Evolutionary conservation across 2,888 invertebrate species (phyloP), one percentile per base, ranked within the genome.

Genomic region (Diogma glabrata): DNA sequence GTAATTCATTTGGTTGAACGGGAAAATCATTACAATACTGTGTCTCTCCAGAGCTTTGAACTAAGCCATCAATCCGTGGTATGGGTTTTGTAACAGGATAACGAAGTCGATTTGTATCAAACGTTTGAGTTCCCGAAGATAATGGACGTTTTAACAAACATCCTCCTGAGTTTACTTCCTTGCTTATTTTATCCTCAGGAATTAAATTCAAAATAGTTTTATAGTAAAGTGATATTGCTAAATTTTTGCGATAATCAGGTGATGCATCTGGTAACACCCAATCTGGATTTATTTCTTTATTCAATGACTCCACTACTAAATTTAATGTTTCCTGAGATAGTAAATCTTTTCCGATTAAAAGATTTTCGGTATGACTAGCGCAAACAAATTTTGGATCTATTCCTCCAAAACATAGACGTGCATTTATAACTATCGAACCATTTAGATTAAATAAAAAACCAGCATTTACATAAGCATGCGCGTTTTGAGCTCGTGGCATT

Each of bases 391-490:
- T 48, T n/a, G 20, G 64, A 51, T 65, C 68, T 26, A 84, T 80
- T 24, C 75, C 75, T 2, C 81, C 81, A 59, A 70, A 81, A 7
- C 78, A 74, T 9, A 83, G 72, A 20, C 65, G 69, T 0, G 77
- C 75, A 4, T n/a, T 24, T 30, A 26, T 12, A 17, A 52, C 28
- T 33, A 52, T 61, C 16, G 43, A 38, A 12, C 26, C 17, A 19
- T 19, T 30, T 7, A 14, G 30, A 63, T 77, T 75, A 43, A 86
- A 56, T 3, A 78, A 66, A 61, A 87, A 86, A 2, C 81, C 87
- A 0, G 84, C 84, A 62, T 87, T 87, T 0, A 88, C 79, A 54
- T 82, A 78, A 0, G 87, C 86, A 59, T 85, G 85, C 0, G 85
- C 78, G 61, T 86, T 86, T 70, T 85, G 84, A 1, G 82, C 78